Evolutionary conservation across 2,888 invertebrate species (phyloP), one percentile per base, ranked within the genome.

Genomic region (Vanessa cardui): DNA sequence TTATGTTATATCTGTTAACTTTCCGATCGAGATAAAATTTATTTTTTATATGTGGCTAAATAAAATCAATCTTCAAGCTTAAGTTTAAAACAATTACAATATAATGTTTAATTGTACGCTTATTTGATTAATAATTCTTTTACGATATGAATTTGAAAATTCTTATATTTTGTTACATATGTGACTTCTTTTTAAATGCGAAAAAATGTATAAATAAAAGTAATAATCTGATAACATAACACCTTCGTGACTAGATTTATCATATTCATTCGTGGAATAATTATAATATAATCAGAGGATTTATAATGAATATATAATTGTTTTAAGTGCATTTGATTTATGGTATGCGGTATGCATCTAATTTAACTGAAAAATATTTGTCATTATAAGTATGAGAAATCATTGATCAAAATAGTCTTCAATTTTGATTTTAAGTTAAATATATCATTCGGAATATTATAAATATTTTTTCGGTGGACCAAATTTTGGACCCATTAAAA

Each of bases 401-500:
- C 39, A 39, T 39, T 39, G 26, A n/a, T n/a, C n/a, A n/a, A 21
- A 21, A 16, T 16, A 7, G 26, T 16, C 52, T 26, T 15, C 12
- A 39, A 12, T 31, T 16, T 26, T 26, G 26, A n/a, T 54, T 21
- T 15, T 8, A 50, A 16, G 26, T 39, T 33, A 39, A 20, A 44
- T 39, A 33, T n/a, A 39, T 44, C 16, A 7, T 58, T 58, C 26
- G 44, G 58, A 44, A 44, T 39, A 58, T 58, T 39, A 58, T 44
- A 58, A 58, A 46, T 59, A 39, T 18, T 12, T 61, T 50, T 65
- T 70, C 64, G 46, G 65, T 69, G 70, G 72, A 69, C 69, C 70
- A 66, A 69, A 60, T 49, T 39, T 72, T 72, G 72, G 71, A 72
- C 72, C 72, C 72, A 68, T 39, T 56, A 70, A 66, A n/a, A 64